These are phyloP conservation scores for Rhinolophus sinicus DNA, from an alignment of 2,113 vertebrate genomes.

Conservation along the genomic window DNA sequence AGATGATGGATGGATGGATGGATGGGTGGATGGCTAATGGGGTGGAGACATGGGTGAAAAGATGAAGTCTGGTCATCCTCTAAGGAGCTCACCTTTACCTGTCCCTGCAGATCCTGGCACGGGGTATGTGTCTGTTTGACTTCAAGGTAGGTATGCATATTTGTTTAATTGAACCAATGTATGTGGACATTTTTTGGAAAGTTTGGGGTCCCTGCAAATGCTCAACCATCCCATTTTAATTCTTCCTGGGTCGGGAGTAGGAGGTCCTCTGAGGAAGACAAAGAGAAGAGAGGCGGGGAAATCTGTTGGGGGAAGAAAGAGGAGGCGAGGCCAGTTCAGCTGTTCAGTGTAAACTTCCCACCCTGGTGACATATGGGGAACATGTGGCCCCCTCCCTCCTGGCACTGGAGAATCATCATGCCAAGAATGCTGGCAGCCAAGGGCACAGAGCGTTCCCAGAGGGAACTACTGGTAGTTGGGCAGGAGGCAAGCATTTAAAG, in stretches of 20 bases:
- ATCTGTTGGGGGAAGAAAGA: neutral
- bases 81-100: neutral
- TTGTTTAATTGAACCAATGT: neutral
- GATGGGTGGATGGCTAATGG: too few species aligned
- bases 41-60: neutral
- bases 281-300: neutral
- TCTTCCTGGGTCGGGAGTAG: neutral
- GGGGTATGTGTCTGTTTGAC: neutral
- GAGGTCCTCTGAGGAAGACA: neutral
- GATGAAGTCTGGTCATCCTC: too few species aligned
- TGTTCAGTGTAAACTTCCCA: neutral
- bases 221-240: neutral
- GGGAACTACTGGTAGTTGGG: conserved; percentile 42
- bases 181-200: neutral
- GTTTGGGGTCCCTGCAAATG: neutral
- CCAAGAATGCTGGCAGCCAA: conserved; percentile 55
- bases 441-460: conserved; percentile 67
- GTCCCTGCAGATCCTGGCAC: neutral
- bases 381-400: conserved; percentile 58
- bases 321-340: conserved; percentile 29
- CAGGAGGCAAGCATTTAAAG: neutral
- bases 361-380: conserved; percentile 66
- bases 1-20: neutral
- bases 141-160: neutral
- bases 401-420: neutral